Conservation (phyloP, 2,797 vertebrate genomes). For the Anabacerthia variegaticeps region DNA sequence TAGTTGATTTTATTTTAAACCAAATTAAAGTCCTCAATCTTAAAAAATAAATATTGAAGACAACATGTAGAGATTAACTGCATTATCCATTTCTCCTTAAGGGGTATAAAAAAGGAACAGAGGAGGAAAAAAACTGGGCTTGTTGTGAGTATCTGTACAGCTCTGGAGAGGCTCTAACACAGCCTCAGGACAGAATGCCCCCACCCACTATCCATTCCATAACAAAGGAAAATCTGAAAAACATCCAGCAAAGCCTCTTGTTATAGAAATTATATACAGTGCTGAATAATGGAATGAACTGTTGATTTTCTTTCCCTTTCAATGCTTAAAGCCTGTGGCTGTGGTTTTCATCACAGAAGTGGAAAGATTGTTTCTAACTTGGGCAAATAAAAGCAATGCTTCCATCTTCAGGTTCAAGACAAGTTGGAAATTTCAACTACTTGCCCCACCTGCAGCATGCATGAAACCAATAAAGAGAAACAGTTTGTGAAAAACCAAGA, state of each 20-base stretch:
- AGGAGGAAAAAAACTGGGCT: fast-evolving
- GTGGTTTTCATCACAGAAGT: neutral
- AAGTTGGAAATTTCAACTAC: neutral
- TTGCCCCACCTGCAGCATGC: neutral
- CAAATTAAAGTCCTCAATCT: neutral
- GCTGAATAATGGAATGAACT: neutral
- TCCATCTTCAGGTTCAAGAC: neutral
- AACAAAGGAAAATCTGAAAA: neutral
- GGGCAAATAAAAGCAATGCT: neutral
- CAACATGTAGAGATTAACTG: neutral
- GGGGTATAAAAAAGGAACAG: neutral
- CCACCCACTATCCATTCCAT: neutral
- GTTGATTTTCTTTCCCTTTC: neutral
- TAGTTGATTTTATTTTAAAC: neutral
- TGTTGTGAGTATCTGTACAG: neutral
- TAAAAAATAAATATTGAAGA: neutral
- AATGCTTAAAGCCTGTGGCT: neutral
- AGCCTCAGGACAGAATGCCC: neutral
- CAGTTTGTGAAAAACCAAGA: too few species aligned
- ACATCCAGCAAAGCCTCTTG: neutral
- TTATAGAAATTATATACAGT: neutral
- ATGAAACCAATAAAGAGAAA: too few species aligned
- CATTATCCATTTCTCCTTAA: neutral
- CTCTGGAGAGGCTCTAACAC: neutral
- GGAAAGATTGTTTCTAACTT: neutral